Evolutionary conservation across 2,113 vertebrate genomes (phyloP).

Genomic region (Muntiacus muntjak): DNA sequence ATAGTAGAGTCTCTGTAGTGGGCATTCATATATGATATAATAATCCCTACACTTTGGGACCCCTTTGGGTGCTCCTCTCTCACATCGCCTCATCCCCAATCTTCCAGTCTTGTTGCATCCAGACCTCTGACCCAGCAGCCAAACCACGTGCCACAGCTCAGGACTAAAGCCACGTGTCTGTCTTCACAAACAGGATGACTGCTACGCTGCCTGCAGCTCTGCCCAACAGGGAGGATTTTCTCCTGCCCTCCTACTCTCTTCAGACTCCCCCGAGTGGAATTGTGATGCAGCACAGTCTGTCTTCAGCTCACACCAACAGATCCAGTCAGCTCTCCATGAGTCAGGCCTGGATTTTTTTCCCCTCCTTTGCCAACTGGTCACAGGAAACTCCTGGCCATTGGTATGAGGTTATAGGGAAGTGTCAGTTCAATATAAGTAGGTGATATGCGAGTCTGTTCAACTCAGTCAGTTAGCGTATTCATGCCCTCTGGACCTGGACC

Average conservation of each 20-base stretch:
- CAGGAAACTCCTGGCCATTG: background rate
- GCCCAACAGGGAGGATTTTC: background rate
- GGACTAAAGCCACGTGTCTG: background rate
- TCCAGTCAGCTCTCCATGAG: background rate
- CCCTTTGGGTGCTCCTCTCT: background rate
- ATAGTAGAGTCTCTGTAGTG: background rate
- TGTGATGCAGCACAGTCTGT: background rate
- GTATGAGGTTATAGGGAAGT: background rate
- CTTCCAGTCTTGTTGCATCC: background rate
- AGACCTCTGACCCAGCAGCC: background rate
- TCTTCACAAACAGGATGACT: background rate
- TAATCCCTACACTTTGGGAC: background rate
- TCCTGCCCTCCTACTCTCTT: background rate
- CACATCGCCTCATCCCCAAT: background rate
- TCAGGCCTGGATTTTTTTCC: background rate
- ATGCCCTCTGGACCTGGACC: background rate
- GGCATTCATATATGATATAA: background rate
- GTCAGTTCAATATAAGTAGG: background rate
- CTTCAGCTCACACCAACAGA: background rate
- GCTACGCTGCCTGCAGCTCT: background rate
- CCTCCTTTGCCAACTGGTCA: background rate
- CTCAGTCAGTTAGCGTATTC: background rate
- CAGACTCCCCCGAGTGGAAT: background rate
- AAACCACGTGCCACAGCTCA: background rate
- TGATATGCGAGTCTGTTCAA: background rate